Evolutionary conservation across 2,797 vertebrate genomes (phyloP).

Genomic region (Meriones psammophilus): DNA sequence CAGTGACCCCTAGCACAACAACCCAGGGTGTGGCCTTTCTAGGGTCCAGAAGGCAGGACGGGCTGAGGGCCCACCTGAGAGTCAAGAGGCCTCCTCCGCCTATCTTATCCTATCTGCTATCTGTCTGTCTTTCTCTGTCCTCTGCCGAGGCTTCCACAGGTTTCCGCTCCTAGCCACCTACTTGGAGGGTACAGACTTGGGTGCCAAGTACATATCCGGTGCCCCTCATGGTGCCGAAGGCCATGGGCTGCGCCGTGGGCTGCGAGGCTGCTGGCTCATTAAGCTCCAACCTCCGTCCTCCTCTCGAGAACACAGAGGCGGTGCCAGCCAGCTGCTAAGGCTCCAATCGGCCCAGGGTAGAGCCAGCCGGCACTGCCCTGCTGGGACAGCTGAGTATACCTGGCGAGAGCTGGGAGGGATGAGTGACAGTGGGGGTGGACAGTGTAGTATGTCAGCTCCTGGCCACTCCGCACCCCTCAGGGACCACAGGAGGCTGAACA

Average conservation of each 20-base stretch:
- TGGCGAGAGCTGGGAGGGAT: constrained; percentile 1
- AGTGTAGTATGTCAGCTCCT: constrained; percentile 76
- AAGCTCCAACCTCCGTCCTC: not conserved
- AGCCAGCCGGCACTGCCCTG: not conserved
- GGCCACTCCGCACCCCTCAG: constrained; percentile 57
- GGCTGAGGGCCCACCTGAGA: not conserved
- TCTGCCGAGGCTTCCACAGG: not conserved
- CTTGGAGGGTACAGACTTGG: not conserved
- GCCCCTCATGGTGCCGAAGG: not conserved
- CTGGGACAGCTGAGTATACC: constrained; percentile 43
- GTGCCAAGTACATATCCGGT: not conserved
- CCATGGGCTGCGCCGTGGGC: not conserved
- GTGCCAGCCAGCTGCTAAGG: not conserved
- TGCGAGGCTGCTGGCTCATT: not conserved
- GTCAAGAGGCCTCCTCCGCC: not conserved
- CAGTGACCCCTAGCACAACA: not conserved
- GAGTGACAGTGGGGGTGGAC: not conserved
- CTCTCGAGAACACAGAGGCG: not conserved
- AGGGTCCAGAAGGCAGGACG: not conserved
- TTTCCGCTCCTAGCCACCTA: not conserved
- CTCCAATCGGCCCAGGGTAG: not conserved
- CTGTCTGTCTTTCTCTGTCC: not conserved
- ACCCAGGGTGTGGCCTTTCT: not conserved
- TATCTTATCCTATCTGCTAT: not conserved
- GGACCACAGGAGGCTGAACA: constrained; percentile 71